phyloP scores from a whole-genome alignment of 1,140 invertebrate species.

The Drosophila simulans region DNA sequence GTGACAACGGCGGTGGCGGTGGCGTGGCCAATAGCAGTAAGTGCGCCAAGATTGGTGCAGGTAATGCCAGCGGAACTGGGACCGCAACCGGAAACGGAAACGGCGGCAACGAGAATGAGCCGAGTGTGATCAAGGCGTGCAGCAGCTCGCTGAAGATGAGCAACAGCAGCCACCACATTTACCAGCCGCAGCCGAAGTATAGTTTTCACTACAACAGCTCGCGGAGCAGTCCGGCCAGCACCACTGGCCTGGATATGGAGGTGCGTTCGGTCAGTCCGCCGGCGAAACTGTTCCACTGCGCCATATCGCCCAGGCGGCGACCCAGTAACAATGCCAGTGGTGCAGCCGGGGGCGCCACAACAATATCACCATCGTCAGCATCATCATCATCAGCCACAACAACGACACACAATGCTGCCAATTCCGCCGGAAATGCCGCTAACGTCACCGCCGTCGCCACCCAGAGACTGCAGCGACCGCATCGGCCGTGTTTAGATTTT shows the following conservation, averaged over 20 bases:
- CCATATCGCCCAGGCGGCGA: constrained; percentile 87
- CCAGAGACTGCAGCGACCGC: constrained; percentile 88
- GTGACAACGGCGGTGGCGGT: constrained; percentile 41
- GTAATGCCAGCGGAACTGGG: background rate
- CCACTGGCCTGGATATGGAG: constrained; percentile 84
- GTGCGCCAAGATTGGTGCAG: constrained; percentile 49
- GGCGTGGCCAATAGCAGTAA: constrained; percentile 39
- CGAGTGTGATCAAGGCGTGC: constrained; percentile 75
- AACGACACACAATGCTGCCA: constrained; percentile 45
- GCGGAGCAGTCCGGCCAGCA: constrained; percentile 78
- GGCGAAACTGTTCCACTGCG: constrained; percentile 90
- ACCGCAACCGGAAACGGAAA: constrained; percentile 17
- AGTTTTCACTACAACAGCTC: constrained; percentile 83
- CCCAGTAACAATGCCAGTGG: constrained; percentile 84
- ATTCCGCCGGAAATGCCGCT: constrained; percentile 46
- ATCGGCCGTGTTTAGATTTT: constrained; percentile 96
- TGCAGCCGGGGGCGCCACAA: constrained; percentile 4
- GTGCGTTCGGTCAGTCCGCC: constrained; percentile 89
- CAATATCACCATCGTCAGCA: constrained; percentile 17
- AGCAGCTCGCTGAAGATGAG: constrained; percentile 79
- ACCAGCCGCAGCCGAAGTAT: constrained; percentile 83
- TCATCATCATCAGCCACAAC: constrained; percentile 26
- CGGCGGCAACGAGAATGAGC: constrained; percentile 63
- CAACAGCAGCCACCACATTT: constrained; percentile 83
- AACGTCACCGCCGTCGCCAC: constrained; percentile 83